phyloP scores from a whole-genome alignment of 1,140 invertebrate genomes.

The Paralvinella palmiformis region DNA sequence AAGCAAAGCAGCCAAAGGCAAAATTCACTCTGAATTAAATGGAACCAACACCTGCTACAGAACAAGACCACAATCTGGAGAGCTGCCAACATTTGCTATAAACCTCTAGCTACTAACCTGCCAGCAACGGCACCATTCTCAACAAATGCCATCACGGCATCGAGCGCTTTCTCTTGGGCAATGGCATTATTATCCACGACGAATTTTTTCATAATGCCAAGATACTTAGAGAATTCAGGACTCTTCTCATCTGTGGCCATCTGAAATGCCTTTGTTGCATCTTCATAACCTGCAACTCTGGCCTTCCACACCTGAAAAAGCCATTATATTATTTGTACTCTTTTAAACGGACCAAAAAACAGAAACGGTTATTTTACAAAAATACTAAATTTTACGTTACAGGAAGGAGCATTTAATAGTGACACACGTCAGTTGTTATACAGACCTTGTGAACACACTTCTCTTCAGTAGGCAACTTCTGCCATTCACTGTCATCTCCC shows the following conservation, averaged over 20 bases:
- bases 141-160: conserved; percentile 81
- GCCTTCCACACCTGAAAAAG: conserved; percentile 77
- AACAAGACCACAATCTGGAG: too few relatives aligned
- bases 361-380: neutral
- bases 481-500: conserved; percentile 74
- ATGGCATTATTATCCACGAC: conserved; percentile 89
- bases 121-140: conserved; percentile 67
- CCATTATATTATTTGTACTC: neutral
- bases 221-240: conserved; percentile 85
- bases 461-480: conserved; percentile 85
- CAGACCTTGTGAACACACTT: conserved; percentile 79
- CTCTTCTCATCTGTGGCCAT: conserved; percentile 73
- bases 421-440: conserved; percentile 5
- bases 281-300: conserved; percentile 85
- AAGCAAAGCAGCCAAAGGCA: too few relatives aligned
- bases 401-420: neutral
- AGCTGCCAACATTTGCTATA: too few relatives aligned
- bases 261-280: conserved; percentile 80
- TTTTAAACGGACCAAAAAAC: neutral
- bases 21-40: too few relatives aligned
- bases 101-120: conserved; percentile 58
- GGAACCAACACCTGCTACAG: too few relatives aligned
- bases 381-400: neutral
- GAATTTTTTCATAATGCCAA: conserved; percentile 91
- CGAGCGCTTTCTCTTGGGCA: conserved; percentile 92